A percentile compares a stretch with the other conserved stretches of the same genome.
phyloP scores from a whole-genome alignment of 2,113 vertebrate genomes.

The Deroptyus accipitrinus region DNA sequence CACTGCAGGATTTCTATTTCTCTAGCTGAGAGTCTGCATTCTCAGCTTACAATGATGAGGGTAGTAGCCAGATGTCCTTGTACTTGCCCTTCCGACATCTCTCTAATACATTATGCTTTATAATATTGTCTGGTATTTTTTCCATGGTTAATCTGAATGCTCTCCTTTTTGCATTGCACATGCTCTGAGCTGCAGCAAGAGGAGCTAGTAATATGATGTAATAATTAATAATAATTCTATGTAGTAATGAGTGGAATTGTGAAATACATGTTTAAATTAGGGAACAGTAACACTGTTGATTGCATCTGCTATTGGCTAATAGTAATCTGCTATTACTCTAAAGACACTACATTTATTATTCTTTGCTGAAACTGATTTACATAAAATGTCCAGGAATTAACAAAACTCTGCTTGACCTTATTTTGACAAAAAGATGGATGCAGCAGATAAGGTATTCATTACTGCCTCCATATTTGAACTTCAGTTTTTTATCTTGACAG shows the following conservation, averaged over 20 bases:
- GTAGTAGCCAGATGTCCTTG: conserved; percentile 3
- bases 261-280: background rate
- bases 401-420: background rate
- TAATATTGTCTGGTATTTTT: background rate
- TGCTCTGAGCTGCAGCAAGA: background rate
- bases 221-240: background rate
- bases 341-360: background rate
- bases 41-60: background rate
- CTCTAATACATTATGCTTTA: background rate
- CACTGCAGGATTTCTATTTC: background rate
- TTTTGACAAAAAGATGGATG: background rate
- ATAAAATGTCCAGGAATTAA: background rate
- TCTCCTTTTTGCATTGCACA: background rate
- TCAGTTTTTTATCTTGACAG: background rate
- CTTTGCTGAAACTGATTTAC: background rate
- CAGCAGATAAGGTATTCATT: background rate
- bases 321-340: background rate
- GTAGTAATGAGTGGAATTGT: background rate
- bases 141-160: background rate
- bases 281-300: background rate
- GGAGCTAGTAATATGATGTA: background rate
- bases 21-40: background rate
- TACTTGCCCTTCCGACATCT: background rate
- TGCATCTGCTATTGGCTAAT: background rate
- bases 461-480: background rate